Conservation (phyloP, 2,888 invertebrate species). For the Rutpela maculata region DNA sequence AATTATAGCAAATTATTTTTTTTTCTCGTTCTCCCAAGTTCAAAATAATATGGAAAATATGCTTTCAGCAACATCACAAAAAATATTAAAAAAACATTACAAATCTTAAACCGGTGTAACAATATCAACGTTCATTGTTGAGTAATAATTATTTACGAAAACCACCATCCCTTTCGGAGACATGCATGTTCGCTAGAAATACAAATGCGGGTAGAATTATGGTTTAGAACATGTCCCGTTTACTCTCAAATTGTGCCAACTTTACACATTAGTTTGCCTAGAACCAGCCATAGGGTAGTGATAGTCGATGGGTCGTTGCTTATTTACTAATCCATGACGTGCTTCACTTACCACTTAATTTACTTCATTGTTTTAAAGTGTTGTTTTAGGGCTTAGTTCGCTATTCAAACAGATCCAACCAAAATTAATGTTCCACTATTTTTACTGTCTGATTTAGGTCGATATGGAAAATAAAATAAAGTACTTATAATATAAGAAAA, state of each 20-base stretch:
- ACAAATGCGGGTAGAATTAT: conserved; percentile 1
- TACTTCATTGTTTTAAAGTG: conserved; percentile 27
- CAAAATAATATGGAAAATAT: too few relatives aligned
- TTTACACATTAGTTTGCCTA: conserved; percentile 32
- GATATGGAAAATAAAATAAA: not conserved
- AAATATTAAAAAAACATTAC: too few relatives aligned
- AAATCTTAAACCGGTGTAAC: too few relatives aligned
- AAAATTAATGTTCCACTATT: conserved; percentile 26
- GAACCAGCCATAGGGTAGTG: conserved; percentile 26
- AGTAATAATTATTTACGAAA: not conserved
- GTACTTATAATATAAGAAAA: too few relatives aligned
- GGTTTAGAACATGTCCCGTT: conserved; percentile 25
- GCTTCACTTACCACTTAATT: conserved; percentile 37
- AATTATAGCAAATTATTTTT: too few relatives aligned
- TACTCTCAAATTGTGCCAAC: conserved; percentile 32
- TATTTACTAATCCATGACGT: conserved; percentile 41
- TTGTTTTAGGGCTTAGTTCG: conserved; percentile 8
- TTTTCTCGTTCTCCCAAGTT: too few relatives aligned
- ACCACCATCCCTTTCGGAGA: not conserved
- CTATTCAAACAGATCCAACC: conserved; percentile 6
- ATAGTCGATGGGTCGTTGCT: conserved; percentile 38
- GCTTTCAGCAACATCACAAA: too few relatives aligned
- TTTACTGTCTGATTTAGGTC: not conserved
- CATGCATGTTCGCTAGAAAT: not conserved
- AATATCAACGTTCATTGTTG: not conserved